Evolutionary conservation across 2,113 vertebrate species (phyloP).

Genomic region (Marmota monax): DNA sequence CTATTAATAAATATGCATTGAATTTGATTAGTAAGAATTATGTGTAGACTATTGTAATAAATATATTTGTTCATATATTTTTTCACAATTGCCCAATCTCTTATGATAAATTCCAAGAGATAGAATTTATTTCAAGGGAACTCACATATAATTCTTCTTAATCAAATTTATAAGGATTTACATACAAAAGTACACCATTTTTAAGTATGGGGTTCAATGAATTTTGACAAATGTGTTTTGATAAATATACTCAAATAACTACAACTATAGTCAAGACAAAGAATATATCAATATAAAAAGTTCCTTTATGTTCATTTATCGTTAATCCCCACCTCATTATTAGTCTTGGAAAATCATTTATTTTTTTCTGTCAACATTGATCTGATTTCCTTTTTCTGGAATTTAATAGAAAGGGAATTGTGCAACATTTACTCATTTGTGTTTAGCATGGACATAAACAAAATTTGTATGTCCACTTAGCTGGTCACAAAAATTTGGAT

Average conservation of each 20-base stretch:
- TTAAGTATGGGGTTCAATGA: not conserved
- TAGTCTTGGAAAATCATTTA: not conserved
- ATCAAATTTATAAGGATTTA: not conserved
- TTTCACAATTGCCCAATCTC: not conserved
- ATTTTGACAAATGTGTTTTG: not conserved
- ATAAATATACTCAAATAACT: not conserved
- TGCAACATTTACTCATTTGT: not conserved
- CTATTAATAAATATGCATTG: not conserved
- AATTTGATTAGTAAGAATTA: not conserved
- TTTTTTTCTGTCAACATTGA: not conserved
- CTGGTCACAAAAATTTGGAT: not conserved
- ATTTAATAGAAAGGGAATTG: not conserved
- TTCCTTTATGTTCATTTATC: not conserved
- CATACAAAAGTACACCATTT: not conserved
- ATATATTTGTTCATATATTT: not conserved
- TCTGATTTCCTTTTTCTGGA: not conserved
- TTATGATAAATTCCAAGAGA: not conserved
- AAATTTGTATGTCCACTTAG: not conserved
- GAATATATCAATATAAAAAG: not conserved
- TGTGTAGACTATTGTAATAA: not conserved
- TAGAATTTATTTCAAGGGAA: slow-evolving; percentile 11
- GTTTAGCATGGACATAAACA: not conserved
- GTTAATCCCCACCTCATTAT: not conserved
- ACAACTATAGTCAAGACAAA: not conserved
- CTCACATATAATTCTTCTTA: not conserved